Conservation (phyloP, 2,797 vertebrate species). For the Lates japonicus region DNA sequence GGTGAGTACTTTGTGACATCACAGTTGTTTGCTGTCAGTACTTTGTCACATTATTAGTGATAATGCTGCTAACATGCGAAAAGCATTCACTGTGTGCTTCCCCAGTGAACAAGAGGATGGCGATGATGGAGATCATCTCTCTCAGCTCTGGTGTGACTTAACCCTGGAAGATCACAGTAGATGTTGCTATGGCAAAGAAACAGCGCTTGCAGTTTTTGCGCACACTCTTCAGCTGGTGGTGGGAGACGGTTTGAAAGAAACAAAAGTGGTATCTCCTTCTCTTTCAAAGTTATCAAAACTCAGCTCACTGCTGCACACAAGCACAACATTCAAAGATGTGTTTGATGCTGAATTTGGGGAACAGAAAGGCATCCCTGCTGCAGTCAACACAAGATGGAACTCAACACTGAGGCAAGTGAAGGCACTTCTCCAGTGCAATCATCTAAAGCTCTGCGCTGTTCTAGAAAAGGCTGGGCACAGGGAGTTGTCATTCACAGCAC, state of each 20-base stretch:
- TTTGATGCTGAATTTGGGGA: constrained; percentile 59
- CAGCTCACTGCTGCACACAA: constrained; percentile 52
- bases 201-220: too few species aligned
- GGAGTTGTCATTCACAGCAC: constrained; percentile 33
- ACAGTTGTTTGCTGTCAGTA: too few species aligned
- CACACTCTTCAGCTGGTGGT: constrained; percentile 50
- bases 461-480: constrained; percentile 49
- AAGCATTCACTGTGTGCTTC: constrained; percentile 12
- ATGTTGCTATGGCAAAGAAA: too few species aligned
- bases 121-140: constrained; percentile 3
- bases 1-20: too few species aligned
- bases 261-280: constrained; percentile 36
- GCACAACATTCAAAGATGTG: constrained; percentile 54
- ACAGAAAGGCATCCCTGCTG: constrained; percentile 45
- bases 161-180: too few species aligned
- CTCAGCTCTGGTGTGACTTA: too few species aligned
- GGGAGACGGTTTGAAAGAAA: constrained; percentile 57
- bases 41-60: neutral
- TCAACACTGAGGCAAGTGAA: constrained; percentile 59
- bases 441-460: constrained; percentile 20
- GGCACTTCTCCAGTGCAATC: constrained; percentile 41
- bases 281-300: constrained; percentile 54
- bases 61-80: constrained; percentile 21
- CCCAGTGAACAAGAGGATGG: constrained; percentile 38
- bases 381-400: constrained; percentile 55